Evolutionary conservation across 2,888 invertebrate species (phyloP).

Genomic region (Tinea trinotella): DNA sequence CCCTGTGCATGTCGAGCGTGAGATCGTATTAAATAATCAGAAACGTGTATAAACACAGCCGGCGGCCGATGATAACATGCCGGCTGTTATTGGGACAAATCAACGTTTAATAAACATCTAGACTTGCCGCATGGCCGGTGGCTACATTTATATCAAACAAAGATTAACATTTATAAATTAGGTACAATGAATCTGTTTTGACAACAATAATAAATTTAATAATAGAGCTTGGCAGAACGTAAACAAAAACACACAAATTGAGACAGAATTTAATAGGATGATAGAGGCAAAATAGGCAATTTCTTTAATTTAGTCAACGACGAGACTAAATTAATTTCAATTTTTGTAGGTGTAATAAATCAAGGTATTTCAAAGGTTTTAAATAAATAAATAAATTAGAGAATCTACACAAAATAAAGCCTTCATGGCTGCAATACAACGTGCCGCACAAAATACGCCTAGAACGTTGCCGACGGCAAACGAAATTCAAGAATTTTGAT

Average conservation of each 20-base stretch:
- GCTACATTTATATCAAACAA: no score
- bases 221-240: no score
- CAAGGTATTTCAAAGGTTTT: background rate
- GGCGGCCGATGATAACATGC: conserved; percentile 13
- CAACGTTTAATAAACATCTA: background rate
- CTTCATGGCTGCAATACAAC: background rate
- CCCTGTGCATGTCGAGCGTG: conserved; percentile 36
- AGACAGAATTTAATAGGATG: no score
- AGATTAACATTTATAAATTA: no score
- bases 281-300: no score
- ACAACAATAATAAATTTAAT: no score
- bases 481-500: background rate
- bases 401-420: background rate
- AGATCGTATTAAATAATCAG: conserved; percentile 64
- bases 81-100: conserved; percentile 10
- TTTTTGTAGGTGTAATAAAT: no score
- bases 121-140: no score
- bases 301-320: no score
- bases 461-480: conserved; percentile 30
- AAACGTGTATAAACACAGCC: conserved; percentile 42
- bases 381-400: background rate
- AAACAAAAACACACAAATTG: no score
- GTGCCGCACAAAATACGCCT: conserved; percentile 34
- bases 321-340: no score
- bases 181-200: no score